phyloP scores from a whole-genome alignment of 2,888 invertebrate species.

The Leucania comma region DNA sequence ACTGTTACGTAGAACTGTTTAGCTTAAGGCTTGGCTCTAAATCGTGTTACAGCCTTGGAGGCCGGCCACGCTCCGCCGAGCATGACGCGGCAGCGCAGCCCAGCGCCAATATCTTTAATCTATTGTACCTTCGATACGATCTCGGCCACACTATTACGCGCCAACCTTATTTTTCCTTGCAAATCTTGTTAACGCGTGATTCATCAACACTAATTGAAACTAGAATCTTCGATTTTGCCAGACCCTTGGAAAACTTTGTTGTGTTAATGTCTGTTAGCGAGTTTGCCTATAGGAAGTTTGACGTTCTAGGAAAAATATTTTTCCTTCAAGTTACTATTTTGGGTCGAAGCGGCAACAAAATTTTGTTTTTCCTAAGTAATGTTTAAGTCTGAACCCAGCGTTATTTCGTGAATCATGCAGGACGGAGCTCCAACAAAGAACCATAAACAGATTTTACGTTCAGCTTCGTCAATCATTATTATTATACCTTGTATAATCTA shows the following conservation, averaged over 20 bases:
- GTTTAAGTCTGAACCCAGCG: neutral
- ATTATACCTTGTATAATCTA: slow-evolving; percentile 14
- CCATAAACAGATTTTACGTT: slow-evolving; percentile 16
- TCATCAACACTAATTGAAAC: slow-evolving; percentile 52
- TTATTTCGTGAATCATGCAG: slow-evolving; percentile 27
- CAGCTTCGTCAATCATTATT: slow-evolving; percentile 36
- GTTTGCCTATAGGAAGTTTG: slow-evolving; percentile 11
- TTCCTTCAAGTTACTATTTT: slow-evolving; percentile 1
- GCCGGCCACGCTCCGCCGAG: slow-evolving; percentile 84
- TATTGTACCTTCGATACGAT: slow-evolving; percentile 70
- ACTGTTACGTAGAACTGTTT: slow-evolving; percentile 75
- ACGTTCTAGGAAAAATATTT: slow-evolving; percentile 20
- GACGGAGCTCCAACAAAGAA: slow-evolving; percentile 24
- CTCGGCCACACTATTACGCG: slow-evolving; percentile 61
- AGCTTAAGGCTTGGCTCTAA: slow-evolving; percentile 77
- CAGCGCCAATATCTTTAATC: slow-evolving; percentile 83
- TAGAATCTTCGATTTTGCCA: slow-evolving; percentile 20
- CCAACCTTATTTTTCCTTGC: slow-evolving; percentile 53
- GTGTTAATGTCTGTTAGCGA: slow-evolving; percentile 24
- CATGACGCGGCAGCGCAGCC: slow-evolving; percentile 82
- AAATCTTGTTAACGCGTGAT: slow-evolving; percentile 55
- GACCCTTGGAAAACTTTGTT: slow-evolving; percentile 21
- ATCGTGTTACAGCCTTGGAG: slow-evolving; percentile 87
- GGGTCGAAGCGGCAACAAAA: slow-evolving; percentile 1
- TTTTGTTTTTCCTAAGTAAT: neutral